Conservation (phyloP, 1,140 invertebrate species). For the Philopotamus ludificatus region DNA sequence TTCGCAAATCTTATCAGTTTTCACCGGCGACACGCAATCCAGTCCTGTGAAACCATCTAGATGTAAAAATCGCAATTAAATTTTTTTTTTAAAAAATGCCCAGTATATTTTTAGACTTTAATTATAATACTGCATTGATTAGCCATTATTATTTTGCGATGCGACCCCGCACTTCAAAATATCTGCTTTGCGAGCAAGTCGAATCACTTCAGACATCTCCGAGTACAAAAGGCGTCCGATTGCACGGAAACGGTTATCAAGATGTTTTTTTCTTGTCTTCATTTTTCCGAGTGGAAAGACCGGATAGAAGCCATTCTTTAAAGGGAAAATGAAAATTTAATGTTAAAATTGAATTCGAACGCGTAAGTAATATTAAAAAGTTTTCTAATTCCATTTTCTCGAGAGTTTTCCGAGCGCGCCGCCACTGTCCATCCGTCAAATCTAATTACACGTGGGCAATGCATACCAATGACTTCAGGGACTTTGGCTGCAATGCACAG, state of each 20-base stretch:
- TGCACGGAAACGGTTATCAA: constrained; percentile 38
- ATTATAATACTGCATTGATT: too few species aligned
- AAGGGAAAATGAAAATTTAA: neutral
- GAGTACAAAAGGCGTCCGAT: constrained; percentile 38
- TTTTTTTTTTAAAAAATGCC: neutral
- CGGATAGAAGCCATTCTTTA: neutral
- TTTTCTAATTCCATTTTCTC: neutral
- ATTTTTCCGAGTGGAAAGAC: constrained; percentile 22
- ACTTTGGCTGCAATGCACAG: constrained; percentile 2
- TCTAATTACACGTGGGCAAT: constrained; percentile 36
- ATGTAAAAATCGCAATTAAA: neutral
- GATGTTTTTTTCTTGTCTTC: too few species aligned
- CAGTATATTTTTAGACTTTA: too few species aligned
- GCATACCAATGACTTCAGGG: constrained; percentile 35
- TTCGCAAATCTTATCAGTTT: constrained; percentile 28
- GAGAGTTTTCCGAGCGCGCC: neutral
- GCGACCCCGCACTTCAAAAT: constrained; percentile 2
- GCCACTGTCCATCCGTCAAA: constrained; percentile 35
- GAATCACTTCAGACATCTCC: constrained; percentile 12
- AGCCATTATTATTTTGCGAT: neutral
- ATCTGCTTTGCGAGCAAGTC: constrained; percentile 9
- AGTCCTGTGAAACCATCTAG: too few species aligned
- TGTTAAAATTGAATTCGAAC: too few species aligned
- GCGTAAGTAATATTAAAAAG: too few species aligned
- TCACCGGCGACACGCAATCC: neutral